Percentiles rank a stretch among this genome's conserved stretches.
Evolutionary conservation across 1,140 invertebrate species (phyloP).

Genomic region (Bactericera cockerelli): DNA sequence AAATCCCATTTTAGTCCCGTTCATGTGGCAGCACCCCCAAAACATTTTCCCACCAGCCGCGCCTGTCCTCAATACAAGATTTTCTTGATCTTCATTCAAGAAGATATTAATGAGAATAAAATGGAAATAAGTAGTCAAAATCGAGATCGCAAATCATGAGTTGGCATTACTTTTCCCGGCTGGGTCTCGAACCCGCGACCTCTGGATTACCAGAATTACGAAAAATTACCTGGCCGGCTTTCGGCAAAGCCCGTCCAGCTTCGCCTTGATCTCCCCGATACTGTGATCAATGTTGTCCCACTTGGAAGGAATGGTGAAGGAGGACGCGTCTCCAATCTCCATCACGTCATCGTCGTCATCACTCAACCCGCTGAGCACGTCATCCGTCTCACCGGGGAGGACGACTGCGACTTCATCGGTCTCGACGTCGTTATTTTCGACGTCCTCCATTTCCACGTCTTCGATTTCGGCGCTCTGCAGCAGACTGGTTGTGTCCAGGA

Average conservation of each 20-base stretch:
- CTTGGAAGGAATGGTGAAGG: not conserved
- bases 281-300: not conserved
- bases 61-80: no score
- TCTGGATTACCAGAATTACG: no score
- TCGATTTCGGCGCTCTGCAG: slow-evolving; percentile 60
- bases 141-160: not conserved
- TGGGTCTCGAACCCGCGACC: no score
- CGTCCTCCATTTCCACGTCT: slow-evolving; percentile 34
- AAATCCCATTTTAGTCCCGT: no score
- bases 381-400: not conserved
- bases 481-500: slow-evolving; percentile 61
- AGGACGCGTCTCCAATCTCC: not conserved
- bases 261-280: not conserved
- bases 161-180: not conserved
- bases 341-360: not conserved
- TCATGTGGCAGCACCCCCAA: no score
- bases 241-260: not conserved
- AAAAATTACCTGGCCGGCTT: no score
- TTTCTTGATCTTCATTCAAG: no score
- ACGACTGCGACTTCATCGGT: not conserved
- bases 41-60: no score
- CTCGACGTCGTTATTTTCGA: not conserved
- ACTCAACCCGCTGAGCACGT: no score
- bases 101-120: no score
- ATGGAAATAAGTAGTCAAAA: no score